These are phyloP conservation scores for Lytechinus pictus DNA, from an alignment of 35 echinoderm and acorn worm species.

Conservation along the genomic window DNA sequence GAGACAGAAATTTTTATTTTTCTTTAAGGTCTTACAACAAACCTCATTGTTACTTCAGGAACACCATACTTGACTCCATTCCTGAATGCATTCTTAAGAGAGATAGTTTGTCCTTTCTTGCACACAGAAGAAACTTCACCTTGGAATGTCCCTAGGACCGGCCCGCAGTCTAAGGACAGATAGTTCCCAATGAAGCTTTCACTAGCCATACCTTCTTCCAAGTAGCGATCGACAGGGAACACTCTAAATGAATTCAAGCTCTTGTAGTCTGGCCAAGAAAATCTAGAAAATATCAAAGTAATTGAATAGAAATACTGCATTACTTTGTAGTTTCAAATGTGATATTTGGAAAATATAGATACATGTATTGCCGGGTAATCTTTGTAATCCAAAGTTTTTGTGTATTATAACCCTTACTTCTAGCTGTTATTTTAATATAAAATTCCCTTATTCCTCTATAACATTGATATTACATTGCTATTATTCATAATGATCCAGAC, in stretches of 20 bases:
- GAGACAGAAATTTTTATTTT: background rate
- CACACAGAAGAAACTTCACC: conserved; percentile 82
- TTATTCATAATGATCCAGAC: too few species aligned
- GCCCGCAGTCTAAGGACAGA: conserved; percentile 91
- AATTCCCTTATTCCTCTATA: too few species aligned
- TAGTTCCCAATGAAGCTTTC: conserved; percentile 81
- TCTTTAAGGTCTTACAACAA: background rate
- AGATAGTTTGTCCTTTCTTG: conserved; percentile 82
- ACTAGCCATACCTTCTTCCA: conserved; percentile 62
- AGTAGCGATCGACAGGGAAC: background rate
- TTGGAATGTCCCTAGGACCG: conserved; percentile 88
- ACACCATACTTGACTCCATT: conserved; percentile 91
- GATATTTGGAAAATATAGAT: too few species aligned
- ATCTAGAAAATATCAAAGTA: background rate
- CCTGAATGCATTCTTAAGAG: conserved; percentile 75
- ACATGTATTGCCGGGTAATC: too few species aligned
- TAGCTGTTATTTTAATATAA: too few species aligned
- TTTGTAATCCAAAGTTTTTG: too few species aligned
- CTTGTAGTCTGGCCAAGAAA: background rate
- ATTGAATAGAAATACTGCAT: too few species aligned
- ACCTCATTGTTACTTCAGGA: conserved; percentile 93
- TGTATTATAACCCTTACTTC: too few species aligned
- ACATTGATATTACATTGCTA: too few species aligned
- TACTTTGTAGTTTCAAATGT: too few species aligned
- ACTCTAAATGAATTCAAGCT: background rate